Evolutionary conservation across 1,140 invertebrate species (phyloP).

Genomic region (Drosophila setifemur): DNA sequence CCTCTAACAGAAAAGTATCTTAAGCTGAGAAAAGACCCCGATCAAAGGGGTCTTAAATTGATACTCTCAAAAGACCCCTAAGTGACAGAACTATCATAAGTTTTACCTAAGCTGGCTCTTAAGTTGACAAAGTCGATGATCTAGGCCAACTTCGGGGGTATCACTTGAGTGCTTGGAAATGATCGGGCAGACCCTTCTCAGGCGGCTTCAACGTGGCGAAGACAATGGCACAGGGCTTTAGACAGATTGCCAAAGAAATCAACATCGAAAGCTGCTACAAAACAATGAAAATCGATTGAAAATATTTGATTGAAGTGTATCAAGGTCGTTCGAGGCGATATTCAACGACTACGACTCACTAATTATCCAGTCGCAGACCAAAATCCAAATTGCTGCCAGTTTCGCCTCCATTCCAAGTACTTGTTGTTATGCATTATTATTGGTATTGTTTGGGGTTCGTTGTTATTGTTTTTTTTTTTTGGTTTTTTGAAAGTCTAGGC

Average conservation of each 20-base stretch:
- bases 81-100: slow-evolving; percentile 40
- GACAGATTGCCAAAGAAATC: slow-evolving; percentile 38
- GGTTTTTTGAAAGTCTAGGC: slow-evolving; percentile 60
- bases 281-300: slow-evolving; percentile 73
- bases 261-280: slow-evolving; percentile 35
- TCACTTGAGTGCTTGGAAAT: not conserved
- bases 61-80: slow-evolving; percentile 5
- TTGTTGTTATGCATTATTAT: slow-evolving; percentile 59
- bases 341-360: slow-evolving; percentile 46
- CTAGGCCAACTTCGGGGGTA: slow-evolving; percentile 18
- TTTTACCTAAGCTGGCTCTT: slow-evolving; percentile 3
- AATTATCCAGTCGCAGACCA: slow-evolving; percentile 42
- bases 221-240: slow-evolving; percentile 57
- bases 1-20: not conserved
- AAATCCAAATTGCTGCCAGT: slow-evolving; percentile 57
- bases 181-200: slow-evolving; percentile 17
- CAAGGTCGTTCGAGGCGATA: slow-evolving; percentile 60
- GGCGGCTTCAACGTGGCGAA: slow-evolving; percentile 32
- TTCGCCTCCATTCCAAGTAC: slow-evolving; percentile 51
- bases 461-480: not conserved
- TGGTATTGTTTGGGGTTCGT: slow-evolving; percentile 23
- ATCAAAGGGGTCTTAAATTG: slow-evolving; percentile 6
- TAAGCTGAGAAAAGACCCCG: not conserved
- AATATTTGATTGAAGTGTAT: slow-evolving; percentile 77
- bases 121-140: slow-evolving; percentile 35